Percentiles rank a stretch among this genome's conserved stretches.
These are phyloP conservation scores for Hypomecis atomaria DNA, from an alignment of 2,888 invertebrate species.

Conservation along the genomic window DNA sequence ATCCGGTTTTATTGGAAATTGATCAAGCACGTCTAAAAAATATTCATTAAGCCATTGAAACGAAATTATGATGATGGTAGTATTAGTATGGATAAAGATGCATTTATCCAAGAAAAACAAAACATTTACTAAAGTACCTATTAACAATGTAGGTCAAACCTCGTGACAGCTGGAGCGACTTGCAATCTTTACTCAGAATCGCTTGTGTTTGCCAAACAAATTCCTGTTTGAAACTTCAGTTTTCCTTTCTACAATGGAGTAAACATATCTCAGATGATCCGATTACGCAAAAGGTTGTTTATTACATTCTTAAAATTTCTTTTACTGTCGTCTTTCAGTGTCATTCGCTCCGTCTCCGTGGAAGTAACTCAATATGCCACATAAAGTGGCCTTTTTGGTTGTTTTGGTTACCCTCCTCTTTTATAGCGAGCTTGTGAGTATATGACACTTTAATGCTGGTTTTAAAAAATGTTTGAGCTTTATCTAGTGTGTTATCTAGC, in stretches of 20 bases:
- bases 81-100: too few species aligned
- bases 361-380: conserved; percentile 54
- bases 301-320: conserved; percentile 57
- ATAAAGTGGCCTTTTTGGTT: conserved; percentile 46
- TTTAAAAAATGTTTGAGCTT: neutral
- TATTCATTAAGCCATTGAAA: too few species aligned
- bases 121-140: too few species aligned
- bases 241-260: conserved; percentile 14
- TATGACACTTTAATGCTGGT: neutral
- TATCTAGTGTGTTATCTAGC: too few species aligned
- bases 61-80: too few species aligned
- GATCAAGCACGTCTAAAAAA: too few species aligned
- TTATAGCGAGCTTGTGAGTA: conserved; percentile 34
- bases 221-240: conserved; percentile 2
- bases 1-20: too few species aligned
- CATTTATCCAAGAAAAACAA: too few species aligned
- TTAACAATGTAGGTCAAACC: too few species aligned
- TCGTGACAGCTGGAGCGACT: too few species aligned
- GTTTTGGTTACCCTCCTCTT: conserved; percentile 44
- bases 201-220: conserved; percentile 7
- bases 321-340: conserved; percentile 45
- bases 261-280: conserved; percentile 34
- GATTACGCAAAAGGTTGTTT: conserved; percentile 63
- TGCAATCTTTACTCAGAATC: neutral
- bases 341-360: conserved; percentile 43